phyloP scores from a whole-genome alignment of 2,888 invertebrate species.

The Zelleria hepariella region DNA sequence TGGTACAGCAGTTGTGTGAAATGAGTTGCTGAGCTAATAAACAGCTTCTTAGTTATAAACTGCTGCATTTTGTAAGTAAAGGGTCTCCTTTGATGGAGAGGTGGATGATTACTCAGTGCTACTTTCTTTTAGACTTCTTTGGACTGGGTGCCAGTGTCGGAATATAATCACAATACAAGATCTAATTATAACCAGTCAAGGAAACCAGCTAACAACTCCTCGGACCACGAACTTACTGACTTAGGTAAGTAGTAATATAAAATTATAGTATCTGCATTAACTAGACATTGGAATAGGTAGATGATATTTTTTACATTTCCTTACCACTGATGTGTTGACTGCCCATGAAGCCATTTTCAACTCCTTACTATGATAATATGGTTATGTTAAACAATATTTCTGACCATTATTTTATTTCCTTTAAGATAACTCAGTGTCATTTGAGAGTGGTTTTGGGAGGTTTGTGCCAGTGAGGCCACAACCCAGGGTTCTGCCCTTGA shows the following conservation, averaged over 20 bases:
- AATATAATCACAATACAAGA: slow-evolving; percentile 63
- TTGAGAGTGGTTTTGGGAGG: slow-evolving; percentile 64
- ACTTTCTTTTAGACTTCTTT: slow-evolving; percentile 56
- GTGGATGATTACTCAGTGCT: background rate
- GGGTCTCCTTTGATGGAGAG: too few relatives aligned
- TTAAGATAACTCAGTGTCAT: slow-evolving; percentile 57
- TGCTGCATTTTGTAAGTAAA: background rate
- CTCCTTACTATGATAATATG: too few relatives aligned
- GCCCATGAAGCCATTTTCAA: too few relatives aligned
- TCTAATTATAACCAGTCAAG: slow-evolving; percentile 61
- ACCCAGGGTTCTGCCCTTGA: slow-evolving; percentile 55
- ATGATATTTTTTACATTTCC: too few relatives aligned
- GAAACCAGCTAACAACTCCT: slow-evolving; percentile 60
- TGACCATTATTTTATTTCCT: slow-evolving; percentile 10
- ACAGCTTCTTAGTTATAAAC: background rate
- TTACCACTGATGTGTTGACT: too few relatives aligned
- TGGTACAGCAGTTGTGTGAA: background rate
- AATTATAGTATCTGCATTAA: too few relatives aligned
- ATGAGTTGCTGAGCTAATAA: background rate
- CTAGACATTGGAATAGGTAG: too few relatives aligned
- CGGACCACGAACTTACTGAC: slow-evolving; percentile 63
- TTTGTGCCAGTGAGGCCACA: slow-evolving; percentile 68
- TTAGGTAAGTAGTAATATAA: slow-evolving; percentile 42
- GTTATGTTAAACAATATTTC: too few relatives aligned
- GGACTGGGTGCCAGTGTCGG: slow-evolving; percentile 69